These are phyloP conservation scores for Petroica traversi DNA, from an alignment of 2,113 vertebrate species.

Conservation along the genomic window DNA sequence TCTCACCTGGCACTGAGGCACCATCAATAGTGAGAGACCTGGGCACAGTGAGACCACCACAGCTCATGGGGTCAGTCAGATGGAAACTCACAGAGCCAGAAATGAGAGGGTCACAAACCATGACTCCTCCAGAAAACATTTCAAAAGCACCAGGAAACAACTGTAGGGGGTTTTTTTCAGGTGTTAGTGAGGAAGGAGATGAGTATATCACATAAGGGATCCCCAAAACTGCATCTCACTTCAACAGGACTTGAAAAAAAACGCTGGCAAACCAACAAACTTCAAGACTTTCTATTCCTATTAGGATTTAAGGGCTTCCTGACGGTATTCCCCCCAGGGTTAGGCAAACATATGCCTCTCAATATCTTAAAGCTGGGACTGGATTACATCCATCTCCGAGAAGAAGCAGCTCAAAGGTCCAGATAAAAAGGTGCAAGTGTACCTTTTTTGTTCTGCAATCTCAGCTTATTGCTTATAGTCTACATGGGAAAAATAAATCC, in stretches of 20 bases:
- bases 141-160: neutral
- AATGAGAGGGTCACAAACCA: neutral
- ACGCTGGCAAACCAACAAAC: neutral
- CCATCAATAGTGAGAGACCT: neutral
- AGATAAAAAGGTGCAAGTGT: neutral
- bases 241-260: neutral
- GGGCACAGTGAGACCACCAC: neutral
- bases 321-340: neutral
- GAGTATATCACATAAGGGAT: neutral
- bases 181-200: neutral
- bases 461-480: slow-evolving; percentile 34
- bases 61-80: neutral
- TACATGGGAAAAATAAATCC: slow-evolving; percentile 51
- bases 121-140: neutral
- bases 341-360: neutral
- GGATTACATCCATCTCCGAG: neutral
- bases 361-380: neutral
- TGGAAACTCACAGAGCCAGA: neutral
- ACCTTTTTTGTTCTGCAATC: neutral
- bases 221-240: neutral
- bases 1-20: neutral
- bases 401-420: neutral
- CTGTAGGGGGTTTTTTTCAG: fast-evolving
- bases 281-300: neutral
- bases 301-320: neutral